Conservation (phyloP, 2,113 vertebrate genomes). For the Symphodus melops region DNA sequence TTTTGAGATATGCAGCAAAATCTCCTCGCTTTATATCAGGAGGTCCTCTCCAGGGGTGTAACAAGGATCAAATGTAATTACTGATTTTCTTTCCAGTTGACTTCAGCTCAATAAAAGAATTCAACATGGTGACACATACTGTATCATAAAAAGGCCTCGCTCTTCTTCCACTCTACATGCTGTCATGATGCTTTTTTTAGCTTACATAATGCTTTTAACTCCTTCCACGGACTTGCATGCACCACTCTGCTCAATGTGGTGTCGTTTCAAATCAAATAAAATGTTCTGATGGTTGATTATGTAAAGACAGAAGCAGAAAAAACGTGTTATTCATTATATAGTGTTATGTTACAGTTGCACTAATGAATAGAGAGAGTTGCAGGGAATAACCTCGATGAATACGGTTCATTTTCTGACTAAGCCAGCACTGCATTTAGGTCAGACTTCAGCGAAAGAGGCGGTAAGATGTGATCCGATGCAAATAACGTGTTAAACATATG, state of each 20-base stretch:
- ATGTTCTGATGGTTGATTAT: constrained; percentile 50
- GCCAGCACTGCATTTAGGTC: constrained; percentile 61
- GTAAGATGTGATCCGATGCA: constrained; percentile 52
- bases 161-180: constrained; percentile 10
- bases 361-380: constrained; percentile 52
- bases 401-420: constrained; percentile 47
- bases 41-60: constrained; percentile 56
- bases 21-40: constrained; percentile 43
- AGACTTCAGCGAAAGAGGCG: constrained; percentile 40
- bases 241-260: constrained; percentile 21
- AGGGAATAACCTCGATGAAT: constrained; percentile 64
- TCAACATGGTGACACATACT: constrained; percentile 34
- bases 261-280: constrained; percentile 49
- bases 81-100: constrained; percentile 65
- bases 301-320: constrained; percentile 53
- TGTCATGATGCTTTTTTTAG: constrained; percentile 39
- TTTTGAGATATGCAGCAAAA: constrained; percentile 42
- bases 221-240: constrained; percentile 17
- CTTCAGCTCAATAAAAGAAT: constrained; percentile 54
- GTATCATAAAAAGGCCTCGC: constrained; percentile 35
- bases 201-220: constrained; percentile 63
- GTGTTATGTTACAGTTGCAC: constrained; percentile 25
- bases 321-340: constrained; percentile 34
- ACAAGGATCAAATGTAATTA: constrained; percentile 63
- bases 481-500: constrained; percentile 53